Conservation (phyloP, 2,113 vertebrate genomes). For the Scomber scombrus region DNA sequence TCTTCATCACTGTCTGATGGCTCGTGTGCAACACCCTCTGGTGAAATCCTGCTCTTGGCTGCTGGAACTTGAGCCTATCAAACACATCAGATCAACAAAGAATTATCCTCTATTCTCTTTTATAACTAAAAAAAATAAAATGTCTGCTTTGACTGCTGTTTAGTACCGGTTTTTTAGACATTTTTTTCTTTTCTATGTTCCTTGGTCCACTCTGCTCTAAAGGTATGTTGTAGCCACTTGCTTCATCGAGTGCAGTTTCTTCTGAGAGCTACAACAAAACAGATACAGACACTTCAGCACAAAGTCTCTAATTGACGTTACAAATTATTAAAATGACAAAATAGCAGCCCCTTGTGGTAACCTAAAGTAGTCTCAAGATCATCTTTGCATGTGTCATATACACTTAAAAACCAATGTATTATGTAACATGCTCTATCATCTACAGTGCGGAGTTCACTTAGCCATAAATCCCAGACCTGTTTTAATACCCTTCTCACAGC, state of each 20-base stretch:
- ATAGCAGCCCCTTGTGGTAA: conserved; percentile 73
- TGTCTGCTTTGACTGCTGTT: not conserved
- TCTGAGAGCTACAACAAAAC: conserved; percentile 88
- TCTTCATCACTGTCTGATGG: conserved; percentile 87
- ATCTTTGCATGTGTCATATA: not conserved
- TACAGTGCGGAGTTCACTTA: not conserved
- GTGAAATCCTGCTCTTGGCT: conserved; percentile 57
- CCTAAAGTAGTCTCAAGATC: not conserved
- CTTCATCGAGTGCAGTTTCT: conserved; percentile 92
- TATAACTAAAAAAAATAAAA: not conserved
- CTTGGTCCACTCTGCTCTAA: conserved; percentile 80
- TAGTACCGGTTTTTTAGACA: conserved; percentile 70
- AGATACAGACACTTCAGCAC: conserved; percentile 6
- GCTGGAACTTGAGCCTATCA: conserved; percentile 44
- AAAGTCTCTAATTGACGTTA: not conserved
- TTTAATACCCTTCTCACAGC: conserved; percentile 89
- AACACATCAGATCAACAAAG: not conserved
- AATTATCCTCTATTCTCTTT: not conserved
- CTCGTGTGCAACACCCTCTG: conserved; percentile 49
- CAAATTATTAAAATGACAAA: conserved; percentile 48
- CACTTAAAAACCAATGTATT: not conserved
- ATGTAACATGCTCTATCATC: not conserved
- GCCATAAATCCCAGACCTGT: conserved; percentile 82
- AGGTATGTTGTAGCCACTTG: conserved; percentile 95
- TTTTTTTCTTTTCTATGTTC: conserved; percentile 72